A percentile compares a stretch with the other conserved stretches of the same genome.
Evolutionary conservation across 2,888 invertebrate genomes (phyloP).

Genomic region (Odontocolon sp.): DNA sequence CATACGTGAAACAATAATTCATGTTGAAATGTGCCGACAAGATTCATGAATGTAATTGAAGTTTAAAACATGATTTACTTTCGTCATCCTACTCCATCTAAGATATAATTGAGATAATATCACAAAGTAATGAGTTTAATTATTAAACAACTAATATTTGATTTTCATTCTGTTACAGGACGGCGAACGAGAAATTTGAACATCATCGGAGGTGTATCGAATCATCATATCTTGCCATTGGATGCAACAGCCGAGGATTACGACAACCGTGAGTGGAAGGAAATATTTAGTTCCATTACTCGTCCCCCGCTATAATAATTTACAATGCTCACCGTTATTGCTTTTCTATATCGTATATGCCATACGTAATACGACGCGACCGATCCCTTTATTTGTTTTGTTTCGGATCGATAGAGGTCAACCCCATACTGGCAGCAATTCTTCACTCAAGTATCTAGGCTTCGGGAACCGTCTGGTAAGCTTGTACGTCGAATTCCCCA

Average conservation of each 20-base stretch:
- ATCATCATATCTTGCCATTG: slow-evolving; percentile 70
- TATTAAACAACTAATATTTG: background rate
- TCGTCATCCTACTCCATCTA: too few species aligned
- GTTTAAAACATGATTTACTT: too few species aligned
- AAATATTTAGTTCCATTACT: background rate
- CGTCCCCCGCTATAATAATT: slow-evolving; percentile 20
- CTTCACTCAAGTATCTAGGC: slow-evolving; percentile 41
- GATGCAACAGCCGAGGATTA: slow-evolving; percentile 69
- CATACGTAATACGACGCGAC: slow-evolving; percentile 32
- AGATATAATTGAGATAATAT: too few species aligned
- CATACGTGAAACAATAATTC: too few species aligned
- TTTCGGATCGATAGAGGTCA: slow-evolving; percentile 46
- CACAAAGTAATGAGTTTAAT: too few species aligned
- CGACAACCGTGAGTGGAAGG: slow-evolving; percentile 69
- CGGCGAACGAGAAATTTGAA: slow-evolving; percentile 75
- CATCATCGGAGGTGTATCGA: slow-evolving; percentile 70
- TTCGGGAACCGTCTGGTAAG: slow-evolving; percentile 30
- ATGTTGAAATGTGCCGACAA: too few species aligned
- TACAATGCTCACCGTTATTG: slow-evolving; percentile 29
- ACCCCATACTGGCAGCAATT: slow-evolving; percentile 37
- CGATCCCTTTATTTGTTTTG: slow-evolving; percentile 58
- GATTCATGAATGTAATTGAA: too few species aligned
- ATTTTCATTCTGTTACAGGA: slow-evolving; percentile 69
- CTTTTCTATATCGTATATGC: background rate
- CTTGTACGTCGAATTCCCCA: slow-evolving; percentile 42